phyloP scores from a whole-genome alignment of 1,140 invertebrate genomes.

The Zaprionus africanus region DNA sequence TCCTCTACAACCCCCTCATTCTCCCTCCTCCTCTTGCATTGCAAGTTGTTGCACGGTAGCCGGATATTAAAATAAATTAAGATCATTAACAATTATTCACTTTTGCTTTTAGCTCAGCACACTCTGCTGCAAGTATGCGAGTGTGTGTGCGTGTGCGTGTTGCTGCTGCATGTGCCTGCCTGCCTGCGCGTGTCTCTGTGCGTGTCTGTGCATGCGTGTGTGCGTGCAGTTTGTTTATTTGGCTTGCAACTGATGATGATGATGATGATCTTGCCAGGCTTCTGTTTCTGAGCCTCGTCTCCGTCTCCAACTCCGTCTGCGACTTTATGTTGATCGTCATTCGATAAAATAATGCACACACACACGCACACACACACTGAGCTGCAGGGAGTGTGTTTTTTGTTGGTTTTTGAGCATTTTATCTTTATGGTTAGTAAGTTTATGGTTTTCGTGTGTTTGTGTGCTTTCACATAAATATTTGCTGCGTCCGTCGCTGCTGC shows the following conservation, averaged over 20 bases:
- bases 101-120: constrained; percentile 70
- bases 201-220: constrained; percentile 22
- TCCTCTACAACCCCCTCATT: background rate
- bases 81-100: constrained; percentile 79
- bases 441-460: constrained; percentile 73
- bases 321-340: constrained; percentile 43
- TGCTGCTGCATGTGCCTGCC: constrained; percentile 3
- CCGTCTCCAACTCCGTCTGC: constrained; percentile 28
- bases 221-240: constrained; percentile 64
- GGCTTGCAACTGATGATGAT: background rate
- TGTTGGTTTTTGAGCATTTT: constrained; percentile 65
- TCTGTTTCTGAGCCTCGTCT: constrained; percentile 20
- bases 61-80: constrained; percentile 68
- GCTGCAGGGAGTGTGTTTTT: constrained; percentile 3
- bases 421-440: constrained; percentile 82
- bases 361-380: constrained; percentile 8
- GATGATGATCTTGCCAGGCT: constrained; percentile 38
- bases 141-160: constrained; percentile 5
- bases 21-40: background rate
- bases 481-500: constrained; percentile 18
- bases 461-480: constrained; percentile 79
- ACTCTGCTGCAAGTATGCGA: constrained; percentile 4
- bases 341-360: constrained; percentile 62
- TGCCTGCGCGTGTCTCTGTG: constrained; percentile 43
- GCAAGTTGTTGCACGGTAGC: constrained; percentile 60